Evolutionary conservation across 1,140 invertebrate species (phyloP).

Genomic region (Papilio xuthus): DNA sequence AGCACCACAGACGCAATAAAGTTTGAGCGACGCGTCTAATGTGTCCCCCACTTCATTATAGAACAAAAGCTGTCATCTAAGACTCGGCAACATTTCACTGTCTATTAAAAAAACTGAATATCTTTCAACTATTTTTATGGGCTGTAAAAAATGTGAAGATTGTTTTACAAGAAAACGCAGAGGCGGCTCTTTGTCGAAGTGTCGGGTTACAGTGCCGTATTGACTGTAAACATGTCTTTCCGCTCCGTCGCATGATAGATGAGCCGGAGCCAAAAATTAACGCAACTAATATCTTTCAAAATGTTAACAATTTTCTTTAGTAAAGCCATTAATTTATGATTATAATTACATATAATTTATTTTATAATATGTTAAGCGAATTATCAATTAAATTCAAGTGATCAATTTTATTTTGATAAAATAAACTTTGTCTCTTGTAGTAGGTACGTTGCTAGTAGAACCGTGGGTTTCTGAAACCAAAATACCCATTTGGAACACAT

Average conservation of each 20-base stretch:
- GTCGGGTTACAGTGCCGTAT: slow-evolving; percentile 67
- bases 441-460: no score
- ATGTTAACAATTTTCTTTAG: slow-evolving; percentile 1
- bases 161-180: slow-evolving; percentile 76
- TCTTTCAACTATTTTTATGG: slow-evolving; percentile 80
- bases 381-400: no score
- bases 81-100: slow-evolving; percentile 79
- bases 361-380: no score
- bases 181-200: slow-evolving; percentile 76
- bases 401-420: no score
- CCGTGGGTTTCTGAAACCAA: no score
- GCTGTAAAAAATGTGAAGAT: slow-evolving; percentile 77
- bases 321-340: background rate
- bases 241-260: slow-evolving; percentile 68
- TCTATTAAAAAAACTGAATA: slow-evolving; percentile 76
- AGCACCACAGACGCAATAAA: slow-evolving; percentile 68
- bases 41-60: slow-evolving; percentile 77
- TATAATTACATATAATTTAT: no score
- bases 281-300: slow-evolving; percentile 32
- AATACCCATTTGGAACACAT: no score
- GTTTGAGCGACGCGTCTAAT: slow-evolving; percentile 63
- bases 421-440: no score
- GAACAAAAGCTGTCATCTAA: slow-evolving; percentile 80
- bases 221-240: slow-evolving; percentile 79
- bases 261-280: slow-evolving; percentile 64